phyloP scores from a whole-genome alignment of 2,797 vertebrate genomes.

The Limosa lapponica region DNA sequence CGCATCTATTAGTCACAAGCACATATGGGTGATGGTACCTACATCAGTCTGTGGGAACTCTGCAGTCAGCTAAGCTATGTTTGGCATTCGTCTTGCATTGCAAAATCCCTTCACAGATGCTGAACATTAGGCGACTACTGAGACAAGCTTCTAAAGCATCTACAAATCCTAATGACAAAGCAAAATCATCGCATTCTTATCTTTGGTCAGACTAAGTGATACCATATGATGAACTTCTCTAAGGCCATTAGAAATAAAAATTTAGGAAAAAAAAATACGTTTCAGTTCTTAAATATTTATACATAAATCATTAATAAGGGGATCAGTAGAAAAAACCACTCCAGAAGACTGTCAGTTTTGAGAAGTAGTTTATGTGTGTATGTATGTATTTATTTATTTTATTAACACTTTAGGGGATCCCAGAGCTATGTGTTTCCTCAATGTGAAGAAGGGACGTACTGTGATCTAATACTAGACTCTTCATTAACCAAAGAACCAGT shows the following conservation, averaged over 20 bases:
- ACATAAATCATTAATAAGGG: neutral
- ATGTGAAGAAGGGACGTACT: neutral
- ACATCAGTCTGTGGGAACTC: neutral
- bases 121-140: neutral
- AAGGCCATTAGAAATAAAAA: neutral
- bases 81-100: neutral
- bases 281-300: neutral
- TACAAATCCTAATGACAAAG: neutral
- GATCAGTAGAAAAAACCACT: neutral
- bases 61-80: neutral
- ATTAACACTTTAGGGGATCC: neutral
- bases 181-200: neutral
- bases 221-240: neutral
- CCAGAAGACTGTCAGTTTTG: neutral
- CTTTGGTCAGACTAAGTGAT: neutral
- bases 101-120: conserved; percentile 6
- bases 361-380: neutral
- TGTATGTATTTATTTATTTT: neutral
- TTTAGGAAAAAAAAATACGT: neutral
- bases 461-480: neutral
- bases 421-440: neutral
- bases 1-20: neutral
- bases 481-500: neutral
- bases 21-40: neutral
- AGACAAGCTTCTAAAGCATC: neutral